Base-by-base conservation (phyloP, 2,888 invertebrate genomes). In the Clusia tigrina region DNA sequence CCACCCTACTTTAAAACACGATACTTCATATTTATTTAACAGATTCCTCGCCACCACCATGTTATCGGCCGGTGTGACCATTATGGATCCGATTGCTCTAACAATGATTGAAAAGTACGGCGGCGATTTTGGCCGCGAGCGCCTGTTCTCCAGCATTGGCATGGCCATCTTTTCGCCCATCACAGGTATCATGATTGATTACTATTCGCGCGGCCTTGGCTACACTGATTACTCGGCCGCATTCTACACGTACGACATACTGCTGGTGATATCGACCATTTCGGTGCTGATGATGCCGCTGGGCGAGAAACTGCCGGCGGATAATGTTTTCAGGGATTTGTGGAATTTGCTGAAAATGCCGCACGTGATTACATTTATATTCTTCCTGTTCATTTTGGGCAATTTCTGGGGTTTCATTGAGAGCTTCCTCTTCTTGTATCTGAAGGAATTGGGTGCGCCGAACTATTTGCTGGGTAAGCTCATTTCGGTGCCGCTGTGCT, bases 341-440 rank as follows among this genome's bases (percentile, higher is more conserved):
- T 85, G 89, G 66, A 89, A 90, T 76, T 88, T 94, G 57, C 86
- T 94, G 65, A 89, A 89, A 81, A 89, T 93, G 87, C 90, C 91
- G 0, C 90, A 92, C 73, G 90, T 95, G 52, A 89, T 91, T 37
- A 86, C 91, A 51, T 94, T 95, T 77, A 90, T 95, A 76, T 85
- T 91, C 73, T 91, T 94, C 81, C 85, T 95, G 51, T 92, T 93
- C 77, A 87, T 91, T 25, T 86, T 95, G 72, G 95, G 95, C 64
- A 92, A 93, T 76, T 89, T 93, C 80, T 94, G 93, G 90, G 95
- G 95, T 26, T 94, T 94, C 82, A 92, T 95, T 61, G 95, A 95
- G 82, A 93, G 92, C 58, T 95, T 93, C 80, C 85, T 95, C 32
- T 95, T 94, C 81, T 87, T 94, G 77, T 95, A 93, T 81, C 86